Evolutionary conservation across 2,888 invertebrate species (phyloP).

Genomic region (Lepidochitona cinerea): DNA sequence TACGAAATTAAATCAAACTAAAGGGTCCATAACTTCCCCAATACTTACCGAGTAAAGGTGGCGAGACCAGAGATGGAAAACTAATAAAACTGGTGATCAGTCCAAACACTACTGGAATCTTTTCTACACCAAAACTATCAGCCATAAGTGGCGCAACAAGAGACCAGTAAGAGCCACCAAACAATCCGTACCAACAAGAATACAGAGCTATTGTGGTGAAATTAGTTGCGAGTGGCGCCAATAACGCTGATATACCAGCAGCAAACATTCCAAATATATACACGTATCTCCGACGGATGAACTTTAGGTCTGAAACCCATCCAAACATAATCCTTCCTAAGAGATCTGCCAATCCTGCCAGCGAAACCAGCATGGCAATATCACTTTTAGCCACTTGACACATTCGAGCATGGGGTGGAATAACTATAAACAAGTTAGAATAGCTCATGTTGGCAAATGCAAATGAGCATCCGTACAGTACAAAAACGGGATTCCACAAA

Average conservation of each 20-base stretch:
- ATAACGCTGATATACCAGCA: neutral
- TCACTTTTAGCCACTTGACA: neutral
- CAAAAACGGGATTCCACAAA: neutral
- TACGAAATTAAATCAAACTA: no score
- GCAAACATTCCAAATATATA: neutral
- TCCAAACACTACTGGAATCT: neutral
- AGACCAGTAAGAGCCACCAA: constrained; percentile 4
- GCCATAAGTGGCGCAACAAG: neutral
- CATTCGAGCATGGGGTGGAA: neutral
- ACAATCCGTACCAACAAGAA: neutral
- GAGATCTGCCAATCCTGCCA: neutral
- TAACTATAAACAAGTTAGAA: neutral
- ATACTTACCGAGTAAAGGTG: neutral
- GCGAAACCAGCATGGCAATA: neutral
- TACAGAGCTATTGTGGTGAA: neutral
- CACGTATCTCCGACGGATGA: neutral
- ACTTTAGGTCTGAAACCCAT: neutral
- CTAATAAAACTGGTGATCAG: neutral
- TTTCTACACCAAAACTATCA: neutral
- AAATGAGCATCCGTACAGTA: neutral
- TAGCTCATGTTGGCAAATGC: neutral
- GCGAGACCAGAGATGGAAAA: neutral
- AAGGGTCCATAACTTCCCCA: no score
- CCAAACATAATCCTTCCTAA: neutral
- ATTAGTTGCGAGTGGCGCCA: neutral